Evolutionary conservation across 2,113 vertebrate genomes (phyloP).

Genomic region (Pelusios castaneus): DNA sequence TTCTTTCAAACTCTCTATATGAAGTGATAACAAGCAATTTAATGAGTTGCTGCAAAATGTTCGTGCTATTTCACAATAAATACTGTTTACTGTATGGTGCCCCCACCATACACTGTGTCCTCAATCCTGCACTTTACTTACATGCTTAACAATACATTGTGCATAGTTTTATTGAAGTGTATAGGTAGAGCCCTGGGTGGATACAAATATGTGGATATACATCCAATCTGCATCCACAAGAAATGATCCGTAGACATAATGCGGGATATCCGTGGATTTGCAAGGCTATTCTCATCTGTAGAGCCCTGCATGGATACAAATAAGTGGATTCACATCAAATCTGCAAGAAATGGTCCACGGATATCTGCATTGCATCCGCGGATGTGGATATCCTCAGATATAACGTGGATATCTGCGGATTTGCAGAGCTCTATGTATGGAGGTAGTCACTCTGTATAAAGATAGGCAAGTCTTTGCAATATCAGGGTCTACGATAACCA

Average conservation of each 20-base stretch:
- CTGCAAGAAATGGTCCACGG: too few relatives aligned
- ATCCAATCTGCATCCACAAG: too few relatives aligned
- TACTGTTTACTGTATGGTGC: not conserved
- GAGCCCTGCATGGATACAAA: too few relatives aligned
- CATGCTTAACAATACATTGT: not conserved
- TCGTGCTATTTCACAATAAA: accelerated
- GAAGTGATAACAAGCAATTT: not conserved
- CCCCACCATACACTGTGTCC: not conserved
- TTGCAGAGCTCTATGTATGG: not conserved
- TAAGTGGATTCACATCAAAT: too few relatives aligned
- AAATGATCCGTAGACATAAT: too few relatives aligned
- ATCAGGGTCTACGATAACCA: not conserved
- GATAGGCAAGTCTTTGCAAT: not conserved
- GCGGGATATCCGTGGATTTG: too few relatives aligned
- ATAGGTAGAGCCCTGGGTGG: not conserved
- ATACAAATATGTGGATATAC: too few relatives aligned
- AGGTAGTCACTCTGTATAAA: accelerated
- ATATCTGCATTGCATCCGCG: too few relatives aligned
- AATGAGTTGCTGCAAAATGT: not conserved
- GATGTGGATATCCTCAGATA: too few relatives aligned
- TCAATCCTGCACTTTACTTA: not conserved
- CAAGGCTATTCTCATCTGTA: too few relatives aligned
- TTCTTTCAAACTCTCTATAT: not conserved
- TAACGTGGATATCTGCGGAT: too few relatives aligned
- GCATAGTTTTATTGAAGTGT: not conserved